A percentile compares a stretch with the other conserved stretches of the same genome.
Evolutionary conservation across 2,888 invertebrate species (phyloP).

Genomic region (Copidosoma aretas): DNA sequence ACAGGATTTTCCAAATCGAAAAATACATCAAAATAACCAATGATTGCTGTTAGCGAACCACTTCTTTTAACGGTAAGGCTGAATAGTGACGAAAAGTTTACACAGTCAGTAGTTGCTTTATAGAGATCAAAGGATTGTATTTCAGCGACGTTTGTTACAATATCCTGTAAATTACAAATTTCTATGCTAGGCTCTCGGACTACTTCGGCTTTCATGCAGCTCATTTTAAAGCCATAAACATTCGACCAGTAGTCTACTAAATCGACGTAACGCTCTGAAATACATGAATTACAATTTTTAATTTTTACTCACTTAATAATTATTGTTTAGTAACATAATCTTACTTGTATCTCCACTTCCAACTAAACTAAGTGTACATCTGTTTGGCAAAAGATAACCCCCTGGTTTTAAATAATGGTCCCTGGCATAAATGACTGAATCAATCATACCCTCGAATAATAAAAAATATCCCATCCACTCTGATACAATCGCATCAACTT

Average conservation of each 20-base stretch:
- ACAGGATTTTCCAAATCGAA: slow-evolving; percentile 76
- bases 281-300: slow-evolving; percentile 24
- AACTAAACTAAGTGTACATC: slow-evolving; percentile 81
- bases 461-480: slow-evolving; percentile 99
- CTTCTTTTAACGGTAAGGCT: slow-evolving; percentile 70
- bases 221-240: slow-evolving; percentile 95
- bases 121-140: slow-evolving; percentile 72
- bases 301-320: slow-evolving; percentile 4
- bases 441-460: slow-evolving; percentile 95
- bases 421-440: slow-evolving; percentile 88
- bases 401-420: slow-evolving; percentile 79
- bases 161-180: slow-evolving; percentile 60
- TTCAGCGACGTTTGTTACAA: slow-evolving; percentile 56
- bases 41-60: slow-evolving; percentile 78
- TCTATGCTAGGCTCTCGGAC: slow-evolving; percentile 79
- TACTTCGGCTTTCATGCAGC: slow-evolving; percentile 84
- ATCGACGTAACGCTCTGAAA: slow-evolving; percentile 72
- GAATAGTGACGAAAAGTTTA: slow-evolving; percentile 77
- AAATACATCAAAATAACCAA: slow-evolving; percentile 90
- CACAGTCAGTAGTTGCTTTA: slow-evolving; percentile 74
- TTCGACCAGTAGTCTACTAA: slow-evolving; percentile 88
- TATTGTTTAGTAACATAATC: slow-evolving; percentile 31
- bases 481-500: slow-evolving; percentile 91
- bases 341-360: slow-evolving; percentile 78
- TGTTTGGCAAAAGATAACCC: slow-evolving; percentile 83